Evolutionary conservation across 1,140 invertebrate genomes (phyloP), one percentile per base, ranked within the genome.

Genomic region (Berghia stephanieae): DNA sequence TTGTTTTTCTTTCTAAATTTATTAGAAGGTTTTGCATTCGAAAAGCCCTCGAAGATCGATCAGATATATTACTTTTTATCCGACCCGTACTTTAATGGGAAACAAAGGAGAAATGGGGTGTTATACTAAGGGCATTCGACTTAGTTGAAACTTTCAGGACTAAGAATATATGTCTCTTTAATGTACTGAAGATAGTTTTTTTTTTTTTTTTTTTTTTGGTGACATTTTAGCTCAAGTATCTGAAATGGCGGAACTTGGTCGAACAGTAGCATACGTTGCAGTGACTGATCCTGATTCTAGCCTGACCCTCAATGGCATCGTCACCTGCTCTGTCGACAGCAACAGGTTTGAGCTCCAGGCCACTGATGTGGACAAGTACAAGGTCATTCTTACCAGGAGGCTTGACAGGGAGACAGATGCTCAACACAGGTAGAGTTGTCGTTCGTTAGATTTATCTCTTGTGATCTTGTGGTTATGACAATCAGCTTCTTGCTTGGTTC

Each of bases 241-340:
- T 1, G 87, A 88, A 78, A 79, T 81, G 42, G 81, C 84, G 0
- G 84, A 82, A 13, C 55, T 83, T 10, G 87, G 86, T 1, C 79
- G 83, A 16, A 82, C 82, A 5, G 86, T 88, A 21, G 87, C 85
- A 3, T 82, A 85, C 69, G 77, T 88, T 46, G 80, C 75, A 8
- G 84, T 86, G 6, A 71, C 78, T 1, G 87, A 88, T 69, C 78
- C 80, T 42, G 87, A 88, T 60, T 82, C 77, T 2, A 82, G 83
- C 3, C 42, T 24, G 38, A 76, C 66, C 21, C 70, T 74, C 27
- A 88, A 88, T 80, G 86, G 87, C 24, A 78, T 83, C 49, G 83
- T 88, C 24, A 78, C 78, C 42, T 89, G 88, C 77, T 63, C 66
- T 55, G 10, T 52, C 16, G 31, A 63, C 60, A 68, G 31, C 31